A percentile compares a stretch with the other conserved stretches of the same genome.
Conservation (phyloP, 2,797 vertebrate genomes). For the Monodelphis domestica region DNA sequence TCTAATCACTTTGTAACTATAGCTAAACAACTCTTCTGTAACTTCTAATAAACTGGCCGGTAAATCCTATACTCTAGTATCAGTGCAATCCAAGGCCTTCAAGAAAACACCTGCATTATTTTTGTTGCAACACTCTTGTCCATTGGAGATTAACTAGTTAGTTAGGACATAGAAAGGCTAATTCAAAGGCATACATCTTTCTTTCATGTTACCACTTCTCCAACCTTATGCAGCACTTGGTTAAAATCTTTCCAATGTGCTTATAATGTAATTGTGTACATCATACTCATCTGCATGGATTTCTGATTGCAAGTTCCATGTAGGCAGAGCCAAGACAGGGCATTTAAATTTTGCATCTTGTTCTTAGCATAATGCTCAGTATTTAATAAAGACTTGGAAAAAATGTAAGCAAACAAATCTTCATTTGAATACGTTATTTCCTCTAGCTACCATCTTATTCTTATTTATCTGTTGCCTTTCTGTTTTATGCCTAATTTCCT, state of each 20-base stretch:
- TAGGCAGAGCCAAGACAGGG: neutral
- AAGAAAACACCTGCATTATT: neutral
- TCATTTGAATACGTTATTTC: neutral
- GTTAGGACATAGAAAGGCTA: neutral
- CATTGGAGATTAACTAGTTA: neutral
- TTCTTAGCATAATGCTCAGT: neutral
- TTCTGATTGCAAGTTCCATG: neutral
- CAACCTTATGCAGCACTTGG: neutral
- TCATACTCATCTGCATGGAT: neutral
- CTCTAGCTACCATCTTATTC: neutral
- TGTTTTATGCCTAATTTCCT: neutral
- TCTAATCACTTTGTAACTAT: neutral
- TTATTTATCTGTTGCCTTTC: neutral
- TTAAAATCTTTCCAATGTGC: neutral
- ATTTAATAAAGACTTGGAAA: neutral
- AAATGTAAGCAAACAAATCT: neutral
- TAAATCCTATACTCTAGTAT: neutral
- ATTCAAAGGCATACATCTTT: neutral
- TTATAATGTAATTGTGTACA: neutral
- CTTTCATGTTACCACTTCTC: neutral
- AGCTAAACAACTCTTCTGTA: neutral
- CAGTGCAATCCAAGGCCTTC: neutral
- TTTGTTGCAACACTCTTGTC: neutral
- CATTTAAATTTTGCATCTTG: neutral
- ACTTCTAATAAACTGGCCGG: neutral